Evolutionary conservation across 1,140 invertebrate genomes (phyloP).

Genomic region (Chymomyza costata): DNA sequence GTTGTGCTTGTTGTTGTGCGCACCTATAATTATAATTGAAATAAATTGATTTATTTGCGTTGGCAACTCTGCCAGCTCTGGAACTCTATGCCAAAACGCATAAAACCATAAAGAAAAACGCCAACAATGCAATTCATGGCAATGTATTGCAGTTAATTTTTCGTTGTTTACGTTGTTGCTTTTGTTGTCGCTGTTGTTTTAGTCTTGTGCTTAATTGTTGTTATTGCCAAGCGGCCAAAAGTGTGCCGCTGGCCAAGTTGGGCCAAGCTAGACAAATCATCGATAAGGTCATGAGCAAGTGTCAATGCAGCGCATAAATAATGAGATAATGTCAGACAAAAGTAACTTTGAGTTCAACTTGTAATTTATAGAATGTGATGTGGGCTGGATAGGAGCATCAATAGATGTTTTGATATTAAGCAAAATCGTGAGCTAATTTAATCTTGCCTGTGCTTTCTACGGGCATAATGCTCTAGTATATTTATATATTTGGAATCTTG

Average conservation of each 20-base stretch:
- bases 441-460: no score
- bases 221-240: slow-evolving; percentile 51
- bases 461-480: no score
- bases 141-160: background rate
- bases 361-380: no score
- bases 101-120: slow-evolving; percentile 73
- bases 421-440: no score
- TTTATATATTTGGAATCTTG: no score
- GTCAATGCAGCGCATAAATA: slow-evolving; percentile 70
- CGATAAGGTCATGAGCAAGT: slow-evolving; percentile 73
- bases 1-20: slow-evolving; percentile 25
- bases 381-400: no score
- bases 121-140: slow-evolving; percentile 61
- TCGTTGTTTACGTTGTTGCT: slow-evolving; percentile 4
- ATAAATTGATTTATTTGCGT: slow-evolving; percentile 72
- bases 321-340: no score
- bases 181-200: slow-evolving; percentile 22
- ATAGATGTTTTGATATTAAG: no score
- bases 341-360: no score
- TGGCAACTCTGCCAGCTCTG: slow-evolving; percentile 21
- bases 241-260: slow-evolving; percentile 50
- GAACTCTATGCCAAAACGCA: slow-evolving; percentile 67
- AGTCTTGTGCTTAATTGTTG: slow-evolving; percentile 65
- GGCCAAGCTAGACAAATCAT: slow-evolving; percentile 31
- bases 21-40: slow-evolving; percentile 70